A percentile compares a stretch with the other conserved stretches of the same genome.
phyloP scores from a whole-genome alignment of 2,113 vertebrate species.

The Syngnathoides biaculeatus region DNA sequence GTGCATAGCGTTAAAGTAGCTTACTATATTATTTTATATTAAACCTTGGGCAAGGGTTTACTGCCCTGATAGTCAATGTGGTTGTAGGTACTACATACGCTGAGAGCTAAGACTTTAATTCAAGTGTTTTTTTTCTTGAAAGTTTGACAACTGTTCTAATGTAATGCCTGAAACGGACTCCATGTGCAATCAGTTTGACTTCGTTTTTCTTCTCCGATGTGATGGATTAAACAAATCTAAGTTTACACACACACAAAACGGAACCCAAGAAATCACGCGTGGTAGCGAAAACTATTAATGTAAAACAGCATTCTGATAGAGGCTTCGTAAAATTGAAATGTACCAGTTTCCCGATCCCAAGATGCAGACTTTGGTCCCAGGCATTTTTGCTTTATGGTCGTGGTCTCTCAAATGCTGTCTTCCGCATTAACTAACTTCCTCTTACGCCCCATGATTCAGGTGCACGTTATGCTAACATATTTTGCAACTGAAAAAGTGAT shows the following conservation, averaged over 20 bases:
- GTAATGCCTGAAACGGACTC: neutral
- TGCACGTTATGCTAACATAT: neutral
- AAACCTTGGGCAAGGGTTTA: too few species aligned
- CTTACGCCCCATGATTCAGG: constrained; percentile 41
- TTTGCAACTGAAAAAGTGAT: neutral
- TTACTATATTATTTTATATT: too few species aligned
- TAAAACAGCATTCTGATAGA: neutral
- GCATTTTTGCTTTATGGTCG: constrained; percentile 40
- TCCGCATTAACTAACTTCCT: constrained; percentile 51
- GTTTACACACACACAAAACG: neutral
- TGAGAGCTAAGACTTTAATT: too few species aligned
- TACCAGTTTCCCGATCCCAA: constrained; percentile 85
- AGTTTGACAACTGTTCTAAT: neutral
- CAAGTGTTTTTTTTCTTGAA: neutral
- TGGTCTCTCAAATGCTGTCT: neutral
- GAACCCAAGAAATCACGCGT: neutral
- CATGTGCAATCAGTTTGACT: neutral
- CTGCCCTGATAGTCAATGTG: too few species aligned
- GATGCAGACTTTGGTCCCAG: constrained; percentile 75
- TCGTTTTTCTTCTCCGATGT: neutral
- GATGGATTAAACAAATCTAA: neutral
- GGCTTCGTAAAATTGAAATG: neutral
- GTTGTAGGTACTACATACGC: too few species aligned
- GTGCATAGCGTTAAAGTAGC: too few species aligned
- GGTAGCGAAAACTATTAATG: neutral